phyloP scores from a whole-genome alignment of 2,113 vertebrate species.

The mouse (Mus musculus) region GRCm39 chr10:107248001-107248500 shows the following conservation, averaged over 20 bases:
- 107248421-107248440: not conserved
- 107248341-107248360: not conserved
- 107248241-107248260: not conserved
- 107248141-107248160: not conserved
- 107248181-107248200: not conserved
- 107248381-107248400: not conserved
- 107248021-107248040: slow-evolving; percentile 99
- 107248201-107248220: not conserved
- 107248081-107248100: not conserved
- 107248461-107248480: not conserved
- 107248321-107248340: not conserved
- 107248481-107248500: not conserved
- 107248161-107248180: not conserved
- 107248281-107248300: not conserved
- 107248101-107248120: not conserved
- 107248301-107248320: not conserved
- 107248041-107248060: not conserved
- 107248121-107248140: not conserved
- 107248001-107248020: slow-evolving; percentile 96
- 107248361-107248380: not conserved
- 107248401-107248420: not conserved
- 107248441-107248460: not conserved
- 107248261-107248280: not conserved
- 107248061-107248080: too few relatives aligned
- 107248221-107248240: not conserved